Base-by-base conservation (phyloP, 1,140 invertebrate species). In the Caenorhabditis elegans region DNA sequence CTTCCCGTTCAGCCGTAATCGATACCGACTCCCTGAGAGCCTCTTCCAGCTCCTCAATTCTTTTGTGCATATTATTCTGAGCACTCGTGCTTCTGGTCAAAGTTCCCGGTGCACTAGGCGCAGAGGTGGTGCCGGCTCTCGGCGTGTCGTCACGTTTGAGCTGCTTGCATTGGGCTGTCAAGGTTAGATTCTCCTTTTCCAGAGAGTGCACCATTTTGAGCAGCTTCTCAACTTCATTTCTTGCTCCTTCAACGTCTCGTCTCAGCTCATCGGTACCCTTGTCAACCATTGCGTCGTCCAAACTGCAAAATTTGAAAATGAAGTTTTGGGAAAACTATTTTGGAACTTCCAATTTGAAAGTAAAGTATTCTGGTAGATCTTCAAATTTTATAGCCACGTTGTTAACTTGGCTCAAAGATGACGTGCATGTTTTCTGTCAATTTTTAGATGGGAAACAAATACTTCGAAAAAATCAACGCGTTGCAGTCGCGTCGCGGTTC, bases 1-100 rank as follows among this genome's bases (percentile, higher is more conserved):
- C 90, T 86, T 92, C 92, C 83, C 92, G 86, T 83, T 92, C 91
- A 22, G 92, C 91, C 19, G 92, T 92, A 39, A 92, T 92, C 55
- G 88, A 87, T 0, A 92, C 91, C 86, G 91, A 92, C 86, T 92
- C 91, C 83, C 91, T 88, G 75, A 95, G 90, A 6, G 94, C 94
- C 80, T 94, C 93, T 89, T 95, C 94, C 53, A 53, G 89, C 90
- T 95, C 94, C 85, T 93, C 92, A 84, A 95, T 94, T 78, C 93
- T 92, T 13, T 77, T 77, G 28, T 77, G 43, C 4, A 77, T 3
- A 5, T 28, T 49, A 1, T 24, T 10, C n/a, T 77, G 46, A 8
- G 3, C 8, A n/a, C 49, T 31, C 8, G 19, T 36, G 8, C 5
- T 5, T 19, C 24, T 39, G 2, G 47, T n/a, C 0, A 78, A 5